These are phyloP conservation scores for Bombylius major DNA, from an alignment of 2,888 invertebrate species.

Conservation along the genomic window DNA sequence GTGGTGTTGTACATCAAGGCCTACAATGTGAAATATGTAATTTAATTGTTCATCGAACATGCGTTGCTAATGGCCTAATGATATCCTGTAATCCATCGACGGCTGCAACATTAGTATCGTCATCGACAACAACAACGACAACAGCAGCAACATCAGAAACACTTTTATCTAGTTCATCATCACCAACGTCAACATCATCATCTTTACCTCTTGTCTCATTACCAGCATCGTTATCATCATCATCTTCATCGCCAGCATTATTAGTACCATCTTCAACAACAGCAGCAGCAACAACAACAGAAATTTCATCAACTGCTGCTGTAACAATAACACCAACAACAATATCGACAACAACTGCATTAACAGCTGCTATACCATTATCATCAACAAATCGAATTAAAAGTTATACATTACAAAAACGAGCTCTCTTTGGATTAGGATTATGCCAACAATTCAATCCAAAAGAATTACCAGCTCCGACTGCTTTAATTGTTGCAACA, in stretches of 20 bases:
- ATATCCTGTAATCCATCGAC: constrained; percentile 18
- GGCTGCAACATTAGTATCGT: not conserved
- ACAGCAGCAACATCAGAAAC: not conserved
- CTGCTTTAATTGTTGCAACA: constrained; percentile 45
- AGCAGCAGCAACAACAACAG: not conserved
- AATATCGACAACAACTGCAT: not conserved
- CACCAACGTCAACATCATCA: not conserved
- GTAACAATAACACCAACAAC: not conserved
- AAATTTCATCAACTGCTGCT: not conserved
- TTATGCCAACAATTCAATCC: constrained; percentile 49
- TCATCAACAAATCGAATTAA: not conserved
- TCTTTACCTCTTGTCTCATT: not conserved
- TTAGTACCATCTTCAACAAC: not conserved
- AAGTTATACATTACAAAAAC: constrained; percentile 10
- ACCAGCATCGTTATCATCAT: not conserved
- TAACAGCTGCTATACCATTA: too few relatives aligned
- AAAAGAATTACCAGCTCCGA: constrained; percentile 44
- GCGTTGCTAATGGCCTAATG: constrained; percentile 50
- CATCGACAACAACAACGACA: not conserved
- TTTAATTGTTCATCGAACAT: constrained; percentile 55
- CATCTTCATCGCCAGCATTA: not conserved
- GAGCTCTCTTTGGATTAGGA: constrained; percentile 47
- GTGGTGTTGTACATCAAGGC: constrained; percentile 57
- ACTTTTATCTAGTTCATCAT: not conserved
- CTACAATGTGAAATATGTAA: constrained; percentile 60